Evolutionary conservation across 1,140 invertebrate genomes (phyloP), one percentile per base, ranked within the genome.

Genomic region (Drosophila mayri): DNA sequence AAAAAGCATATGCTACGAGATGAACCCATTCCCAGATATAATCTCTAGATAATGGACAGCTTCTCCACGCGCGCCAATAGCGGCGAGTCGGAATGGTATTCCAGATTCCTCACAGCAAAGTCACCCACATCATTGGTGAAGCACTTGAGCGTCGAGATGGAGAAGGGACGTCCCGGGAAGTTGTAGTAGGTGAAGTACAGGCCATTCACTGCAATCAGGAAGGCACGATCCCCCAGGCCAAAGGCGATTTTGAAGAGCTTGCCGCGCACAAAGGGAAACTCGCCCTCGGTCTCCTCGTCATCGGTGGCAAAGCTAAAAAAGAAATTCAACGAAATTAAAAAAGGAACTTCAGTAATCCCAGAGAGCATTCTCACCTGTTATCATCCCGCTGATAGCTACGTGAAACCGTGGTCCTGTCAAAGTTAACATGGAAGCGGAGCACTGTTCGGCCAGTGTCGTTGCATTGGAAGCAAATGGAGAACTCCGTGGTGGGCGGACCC

Each of bases 161-260:
- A 76, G 52, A 92, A 92, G 0, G 72, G 76, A 8, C 84, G 91
- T 3, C 86, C 41, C 1, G 91, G 91, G 32, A 91, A 92, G 49
- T 92, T 92, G 30, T 92, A 92, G 40, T 92, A 92, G 41, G 91
- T 92, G 22, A 92, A 92, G 50, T 92, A 92, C 63, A 91, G 90
- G 0, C 91, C 91, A 76, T 92, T 92, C 14, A 92, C 91, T 10
- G 91, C 91, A 32, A 92, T 92, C 6, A 92, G 74, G 40, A 92
- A 92, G 16, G 91, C 92, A 10, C 88, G 86, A 68, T 92, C 91
- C 1, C 91, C 91, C n/a, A 92, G 79, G 3, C 91, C 91, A 18
- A 92, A 92, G 9, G 91, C 91, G 25, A 92, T 92, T 47, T 92
- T 92, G 41, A 92, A 92, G 12, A 91, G 76, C 35, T 92, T 92